These are phyloP conservation scores for Mus minutoides DNA, from an alignment of 2,797 vertebrate species.

Conservation along the genomic window DNA sequence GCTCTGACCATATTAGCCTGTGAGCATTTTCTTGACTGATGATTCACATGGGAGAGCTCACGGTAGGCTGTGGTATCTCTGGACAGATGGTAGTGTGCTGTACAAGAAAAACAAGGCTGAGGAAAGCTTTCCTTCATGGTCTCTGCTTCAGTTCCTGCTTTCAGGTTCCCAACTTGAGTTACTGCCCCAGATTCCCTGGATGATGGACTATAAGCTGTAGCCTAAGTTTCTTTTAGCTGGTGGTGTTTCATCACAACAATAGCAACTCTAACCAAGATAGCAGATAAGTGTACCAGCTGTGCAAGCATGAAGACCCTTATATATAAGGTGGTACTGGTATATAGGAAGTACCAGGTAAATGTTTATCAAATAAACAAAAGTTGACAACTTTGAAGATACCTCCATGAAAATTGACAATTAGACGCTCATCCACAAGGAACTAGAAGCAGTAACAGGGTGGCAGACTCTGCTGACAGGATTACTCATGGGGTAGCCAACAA, in stretches of 20 bases:
- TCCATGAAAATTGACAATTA: neutral
- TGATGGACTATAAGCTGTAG: neutral
- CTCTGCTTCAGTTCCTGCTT: neutral
- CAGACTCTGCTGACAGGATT: neutral
- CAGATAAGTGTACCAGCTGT: neutral
- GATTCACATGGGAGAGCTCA: neutral
- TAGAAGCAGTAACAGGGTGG: neutral
- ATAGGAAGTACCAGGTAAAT: neutral
- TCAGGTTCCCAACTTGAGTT: neutral
- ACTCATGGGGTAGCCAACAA: neutral
- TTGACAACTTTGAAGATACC: neutral
- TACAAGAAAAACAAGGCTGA: neutral
- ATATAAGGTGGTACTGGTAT: neutral
- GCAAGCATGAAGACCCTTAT: neutral
- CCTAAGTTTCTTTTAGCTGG: neutral
- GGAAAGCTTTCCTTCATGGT: neutral
- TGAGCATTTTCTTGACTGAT: neutral
- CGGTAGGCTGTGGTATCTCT: neutral
- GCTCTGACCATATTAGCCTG: neutral
- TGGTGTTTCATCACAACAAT: neutral
- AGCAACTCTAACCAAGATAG: neutral
- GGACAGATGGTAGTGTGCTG: neutral
- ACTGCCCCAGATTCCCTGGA: too few relatives aligned
- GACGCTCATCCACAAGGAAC: neutral
- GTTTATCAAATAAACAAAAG: slow-evolving; percentile 28